Percentiles rank a stretch among this genome's conserved stretches.
phyloP scores from a whole-genome alignment of 2,113 vertebrate species.

The Antigone vipio region DNA sequence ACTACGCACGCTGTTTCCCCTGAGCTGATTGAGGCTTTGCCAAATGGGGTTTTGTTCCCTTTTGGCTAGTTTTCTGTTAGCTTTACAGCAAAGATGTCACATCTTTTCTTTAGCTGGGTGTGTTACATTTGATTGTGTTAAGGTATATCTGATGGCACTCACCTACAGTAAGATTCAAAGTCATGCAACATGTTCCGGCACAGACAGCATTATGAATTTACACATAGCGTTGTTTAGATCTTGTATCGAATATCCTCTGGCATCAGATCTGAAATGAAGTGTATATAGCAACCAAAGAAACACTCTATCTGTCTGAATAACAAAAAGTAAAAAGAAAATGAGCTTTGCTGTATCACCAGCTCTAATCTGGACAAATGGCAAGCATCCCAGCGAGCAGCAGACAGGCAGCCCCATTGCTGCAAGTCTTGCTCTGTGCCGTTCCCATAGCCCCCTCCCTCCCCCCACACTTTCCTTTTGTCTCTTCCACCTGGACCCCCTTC shows the following conservation, averaged over 20 bases:
- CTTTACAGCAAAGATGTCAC: constrained; percentile 35
- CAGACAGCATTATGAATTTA: constrained; percentile 1
- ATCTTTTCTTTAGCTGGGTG: background rate
- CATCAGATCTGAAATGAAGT: constrained; percentile 60
- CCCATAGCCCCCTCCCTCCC: background rate
- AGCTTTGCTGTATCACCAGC: constrained; percentile 30
- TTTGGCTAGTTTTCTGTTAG: constrained; percentile 20
- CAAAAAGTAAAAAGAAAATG: background rate
- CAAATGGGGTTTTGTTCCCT: background rate
- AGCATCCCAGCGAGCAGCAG: background rate
- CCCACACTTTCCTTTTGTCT: background rate
- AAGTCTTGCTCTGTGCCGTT: background rate
- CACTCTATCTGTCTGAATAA: background rate
- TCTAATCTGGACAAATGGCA: constrained; percentile 51
- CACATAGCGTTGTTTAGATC: background rate
- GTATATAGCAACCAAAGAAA: constrained; percentile 48
- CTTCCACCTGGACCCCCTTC: background rate
- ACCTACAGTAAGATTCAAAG: background rate
- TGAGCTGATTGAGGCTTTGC: constrained; percentile 31
- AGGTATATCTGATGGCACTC: constrained; percentile 53
- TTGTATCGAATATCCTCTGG: constrained; percentile 64
- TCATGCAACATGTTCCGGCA: constrained; percentile 13
- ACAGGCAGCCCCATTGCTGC: background rate
- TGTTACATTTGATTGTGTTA: constrained; percentile 10
- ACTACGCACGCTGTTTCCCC: background rate